phyloP scores from a whole-genome alignment of 2,113 vertebrate species.

The Eubucco bourcierii region DNA sequence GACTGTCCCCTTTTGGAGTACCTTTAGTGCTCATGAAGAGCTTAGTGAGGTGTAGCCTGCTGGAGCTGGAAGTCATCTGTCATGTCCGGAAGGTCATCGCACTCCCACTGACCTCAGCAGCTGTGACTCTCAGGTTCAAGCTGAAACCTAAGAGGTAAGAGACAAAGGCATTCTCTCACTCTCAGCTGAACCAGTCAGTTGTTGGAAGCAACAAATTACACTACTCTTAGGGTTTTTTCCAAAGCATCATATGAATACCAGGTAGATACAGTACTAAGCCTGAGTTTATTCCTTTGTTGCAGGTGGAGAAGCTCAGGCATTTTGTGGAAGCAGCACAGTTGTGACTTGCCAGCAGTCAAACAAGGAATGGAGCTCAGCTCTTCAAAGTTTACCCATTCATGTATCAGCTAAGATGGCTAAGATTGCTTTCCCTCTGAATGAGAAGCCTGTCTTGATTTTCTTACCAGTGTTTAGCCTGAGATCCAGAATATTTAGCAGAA shows the following conservation, averaged over 20 bases:
- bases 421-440: not conserved
- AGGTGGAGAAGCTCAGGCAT: not conserved
- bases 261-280: not conserved
- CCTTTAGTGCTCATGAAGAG: not conserved
- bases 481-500: not conserved
- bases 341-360: not conserved
- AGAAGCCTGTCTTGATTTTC: not conserved
- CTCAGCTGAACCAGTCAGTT: not conserved
- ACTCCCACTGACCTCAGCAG: not conserved
- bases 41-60: not conserved
- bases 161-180: not conserved
- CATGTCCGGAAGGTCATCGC: not conserved
- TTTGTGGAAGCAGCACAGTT: not conserved
- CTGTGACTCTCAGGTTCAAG: not conserved
- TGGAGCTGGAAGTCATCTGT: not conserved
- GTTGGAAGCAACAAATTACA: not conserved
- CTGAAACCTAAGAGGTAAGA: not conserved
- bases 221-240: accelerated
- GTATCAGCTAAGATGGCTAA: not conserved
- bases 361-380: not conserved
- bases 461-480: not conserved
- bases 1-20: not conserved
- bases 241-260: not conserved
- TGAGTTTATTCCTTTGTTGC: not conserved
- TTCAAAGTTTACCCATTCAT: not conserved